Conservation (phyloP, 2,888 invertebrate genomes). For the Copidosoma aretas region DNA sequence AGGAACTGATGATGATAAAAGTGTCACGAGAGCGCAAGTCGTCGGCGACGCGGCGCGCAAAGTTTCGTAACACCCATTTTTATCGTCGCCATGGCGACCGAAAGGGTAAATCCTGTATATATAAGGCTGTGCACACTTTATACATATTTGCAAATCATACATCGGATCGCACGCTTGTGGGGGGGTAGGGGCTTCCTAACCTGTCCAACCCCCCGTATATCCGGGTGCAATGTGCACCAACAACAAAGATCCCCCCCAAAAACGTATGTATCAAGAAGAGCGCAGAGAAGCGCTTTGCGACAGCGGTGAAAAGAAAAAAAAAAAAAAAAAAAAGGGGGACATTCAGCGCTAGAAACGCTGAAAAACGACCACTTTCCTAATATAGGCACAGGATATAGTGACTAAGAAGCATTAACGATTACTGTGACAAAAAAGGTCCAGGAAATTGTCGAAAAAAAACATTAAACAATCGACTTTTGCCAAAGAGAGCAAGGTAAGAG, state of each 20-base stretch:
- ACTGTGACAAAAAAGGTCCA: neutral
- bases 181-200: constrained; percentile 15
- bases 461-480: too few species aligned
- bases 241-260: too few species aligned
- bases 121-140: too few species aligned
- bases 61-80: constrained; percentile 16
- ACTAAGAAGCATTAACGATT: neutral
- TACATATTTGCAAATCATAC: too few species aligned
- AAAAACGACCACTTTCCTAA: too few species aligned
- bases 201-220: constrained; percentile 9
- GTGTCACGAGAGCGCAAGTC: neutral
- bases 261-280: too few species aligned
- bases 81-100: constrained; percentile 30
- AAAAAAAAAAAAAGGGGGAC: too few species aligned
- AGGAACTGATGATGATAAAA: too few species aligned
- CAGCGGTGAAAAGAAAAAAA: neutral
- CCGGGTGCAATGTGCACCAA: too few species aligned
- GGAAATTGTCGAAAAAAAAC: neutral
- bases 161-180: neutral
- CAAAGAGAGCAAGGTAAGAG: neutral
- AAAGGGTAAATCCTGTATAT: constrained; percentile 38
- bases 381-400: neutral
- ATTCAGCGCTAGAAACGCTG: too few species aligned
- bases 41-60: neutral
- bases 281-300: neutral